A percentile compares a stretch with the other conserved stretches of the same genome.
phyloP scores from a whole-genome alignment of 1,140 invertebrate species.

The Zaprionus capensis region DNA sequence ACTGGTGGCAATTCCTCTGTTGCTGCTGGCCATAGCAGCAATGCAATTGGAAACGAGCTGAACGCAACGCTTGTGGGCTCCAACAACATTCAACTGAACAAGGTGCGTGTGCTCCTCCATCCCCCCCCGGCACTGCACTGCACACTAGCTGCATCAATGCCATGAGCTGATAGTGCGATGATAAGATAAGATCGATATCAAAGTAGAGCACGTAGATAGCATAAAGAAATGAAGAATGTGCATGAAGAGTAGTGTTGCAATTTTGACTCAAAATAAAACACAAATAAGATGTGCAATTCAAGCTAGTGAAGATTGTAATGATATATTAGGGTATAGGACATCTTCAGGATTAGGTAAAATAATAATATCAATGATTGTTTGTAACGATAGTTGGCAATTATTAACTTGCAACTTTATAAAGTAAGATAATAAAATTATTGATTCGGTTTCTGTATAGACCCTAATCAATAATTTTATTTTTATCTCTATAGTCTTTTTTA shows the following conservation, averaged over 20 bases:
- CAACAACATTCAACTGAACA: constrained; percentile 84
- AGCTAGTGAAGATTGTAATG: background rate
- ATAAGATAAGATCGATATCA: constrained; percentile 48
- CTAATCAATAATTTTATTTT: no score
- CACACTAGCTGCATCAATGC: background rate
- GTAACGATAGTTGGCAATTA: background rate
- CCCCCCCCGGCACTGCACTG: no score
- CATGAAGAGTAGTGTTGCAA: constrained; percentile 21
- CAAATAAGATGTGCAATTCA: background rate
- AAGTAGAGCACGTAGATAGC: constrained; percentile 34
- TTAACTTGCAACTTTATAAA: background rate
- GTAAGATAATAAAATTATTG: background rate
- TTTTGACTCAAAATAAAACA: background rate
- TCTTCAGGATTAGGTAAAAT: background rate
- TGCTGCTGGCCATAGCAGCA: constrained; percentile 23
- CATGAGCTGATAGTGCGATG: background rate
- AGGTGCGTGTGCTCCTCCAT: constrained; percentile 51
- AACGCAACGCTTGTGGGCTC: constrained; percentile 84
- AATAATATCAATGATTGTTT: background rate
- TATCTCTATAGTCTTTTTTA: no score
- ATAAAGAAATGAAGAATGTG: background rate
- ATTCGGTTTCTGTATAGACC: no score
- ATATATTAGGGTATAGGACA: no score
- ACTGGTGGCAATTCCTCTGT: background rate
- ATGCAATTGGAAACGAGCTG: constrained; percentile 82